These are phyloP conservation scores for Chaetorhynchus papuensis DNA, from an alignment of 2,113 vertebrate genomes.

Conservation along the genomic window DNA sequence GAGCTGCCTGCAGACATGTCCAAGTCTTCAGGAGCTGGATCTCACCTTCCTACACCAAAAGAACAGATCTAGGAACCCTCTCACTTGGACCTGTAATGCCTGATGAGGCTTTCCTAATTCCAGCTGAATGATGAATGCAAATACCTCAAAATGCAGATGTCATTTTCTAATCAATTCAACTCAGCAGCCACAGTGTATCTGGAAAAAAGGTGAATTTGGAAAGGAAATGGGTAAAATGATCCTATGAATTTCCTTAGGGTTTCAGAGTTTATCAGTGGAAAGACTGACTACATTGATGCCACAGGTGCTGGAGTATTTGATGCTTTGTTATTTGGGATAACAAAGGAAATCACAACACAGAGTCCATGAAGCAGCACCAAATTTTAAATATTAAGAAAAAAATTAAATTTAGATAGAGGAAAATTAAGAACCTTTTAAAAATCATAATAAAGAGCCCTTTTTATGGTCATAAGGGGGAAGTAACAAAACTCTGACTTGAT, in stretches of 20 bases:
- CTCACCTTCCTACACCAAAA: neutral
- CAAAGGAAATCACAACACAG: neutral
- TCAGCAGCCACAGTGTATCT: neutral
- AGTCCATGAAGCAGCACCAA: neutral
- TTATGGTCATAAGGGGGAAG: neutral
- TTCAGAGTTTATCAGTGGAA: neutral
- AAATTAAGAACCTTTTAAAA: neutral
- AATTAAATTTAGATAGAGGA: neutral
- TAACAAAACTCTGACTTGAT: neutral
- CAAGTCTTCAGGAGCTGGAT: neutral
- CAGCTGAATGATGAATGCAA: neutral
- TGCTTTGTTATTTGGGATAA: neutral
- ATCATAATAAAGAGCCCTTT: neutral
- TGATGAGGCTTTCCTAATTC: neutral
- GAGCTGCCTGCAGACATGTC: fast-evolving
- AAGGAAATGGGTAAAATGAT: neutral
- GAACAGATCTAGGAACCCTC: neutral
- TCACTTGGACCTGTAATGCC: neutral
- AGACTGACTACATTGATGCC: neutral
- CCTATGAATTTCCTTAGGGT: neutral
- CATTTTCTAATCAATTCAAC: neutral
- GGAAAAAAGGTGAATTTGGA: neutral
- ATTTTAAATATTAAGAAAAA: neutral
- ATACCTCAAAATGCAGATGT: neutral
- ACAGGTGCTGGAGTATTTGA: neutral